Conservation (phyloP, 2,888 invertebrate species). For the Lepidochrysops patricia region DNA sequence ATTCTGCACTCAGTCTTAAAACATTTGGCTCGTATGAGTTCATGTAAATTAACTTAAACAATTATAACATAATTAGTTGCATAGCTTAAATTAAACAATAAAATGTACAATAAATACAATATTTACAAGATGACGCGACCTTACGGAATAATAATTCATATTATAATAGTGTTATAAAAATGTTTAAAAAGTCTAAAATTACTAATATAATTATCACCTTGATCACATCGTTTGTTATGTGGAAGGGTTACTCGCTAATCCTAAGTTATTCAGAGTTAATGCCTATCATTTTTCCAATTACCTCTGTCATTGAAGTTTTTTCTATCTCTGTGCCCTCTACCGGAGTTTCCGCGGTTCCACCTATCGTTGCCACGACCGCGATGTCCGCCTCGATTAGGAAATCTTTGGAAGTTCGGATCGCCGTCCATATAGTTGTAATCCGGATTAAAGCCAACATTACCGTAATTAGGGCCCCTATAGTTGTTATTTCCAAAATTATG, state of each 20-base stretch:
- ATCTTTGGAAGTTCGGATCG: constrained; percentile 58
- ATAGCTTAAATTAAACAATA: constrained; percentile 33
- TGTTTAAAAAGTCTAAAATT: constrained; percentile 41
- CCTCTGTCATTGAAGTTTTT: constrained; percentile 68
- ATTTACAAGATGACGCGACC: constrained; percentile 6
- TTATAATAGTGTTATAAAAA: constrained; percentile 38
- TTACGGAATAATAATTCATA: constrained; percentile 29
- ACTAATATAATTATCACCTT: constrained; percentile 51
- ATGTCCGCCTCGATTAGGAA: constrained; percentile 57
- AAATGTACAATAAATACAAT: constrained; percentile 30
- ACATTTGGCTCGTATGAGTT: constrained; percentile 70
- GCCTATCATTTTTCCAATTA: constrained; percentile 71
- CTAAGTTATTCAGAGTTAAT: constrained; percentile 39
- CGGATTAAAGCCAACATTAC: constrained; percentile 59
- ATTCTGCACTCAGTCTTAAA: constrained; percentile 69
- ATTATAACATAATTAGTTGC: constrained; percentile 23
- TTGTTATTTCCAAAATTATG: constrained; percentile 61
- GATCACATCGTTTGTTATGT: constrained; percentile 52
- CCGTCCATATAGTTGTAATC: constrained; percentile 62
- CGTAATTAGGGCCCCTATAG: constrained; percentile 56
- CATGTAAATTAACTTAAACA: constrained; percentile 40
- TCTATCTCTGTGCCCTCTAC: constrained; percentile 63
- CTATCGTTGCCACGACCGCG: constrained; percentile 62
- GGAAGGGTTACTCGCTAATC: constrained; percentile 38
- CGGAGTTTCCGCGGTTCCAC: constrained; percentile 62